Conservation (phyloP, 37 sponge, comb jelly and placozoan species). For the Spongia lamella region DNA sequence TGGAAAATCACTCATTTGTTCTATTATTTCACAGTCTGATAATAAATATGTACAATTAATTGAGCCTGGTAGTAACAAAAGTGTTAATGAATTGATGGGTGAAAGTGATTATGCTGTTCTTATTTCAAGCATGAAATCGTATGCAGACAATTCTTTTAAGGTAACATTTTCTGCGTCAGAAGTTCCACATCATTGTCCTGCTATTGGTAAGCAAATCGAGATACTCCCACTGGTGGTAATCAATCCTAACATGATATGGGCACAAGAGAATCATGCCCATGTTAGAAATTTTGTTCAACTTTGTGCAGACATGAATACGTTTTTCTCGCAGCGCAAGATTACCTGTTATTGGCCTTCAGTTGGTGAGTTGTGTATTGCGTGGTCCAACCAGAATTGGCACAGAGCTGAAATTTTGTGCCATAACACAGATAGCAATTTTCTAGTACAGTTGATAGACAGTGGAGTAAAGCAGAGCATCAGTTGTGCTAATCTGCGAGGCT, state of each 20-base stretch:
- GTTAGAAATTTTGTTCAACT: slow-evolving; percentile 24
- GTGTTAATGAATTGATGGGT: neutral
- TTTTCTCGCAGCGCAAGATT: neutral
- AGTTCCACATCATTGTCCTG: slow-evolving; percentile 18
- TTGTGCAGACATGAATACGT: slow-evolving; percentile 39
- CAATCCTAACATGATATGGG: slow-evolving; percentile 62
- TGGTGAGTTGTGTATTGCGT: slow-evolving; percentile 64
- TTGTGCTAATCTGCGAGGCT: slow-evolving; percentile 18
- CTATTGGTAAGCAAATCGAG: neutral
- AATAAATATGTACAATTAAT: neutral
- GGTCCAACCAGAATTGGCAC: slow-evolving; percentile 49
- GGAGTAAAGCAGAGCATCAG: slow-evolving; percentile 47
- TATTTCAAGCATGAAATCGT: neutral
- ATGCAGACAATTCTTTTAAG: neutral
- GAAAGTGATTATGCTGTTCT: slow-evolving; percentile 13
- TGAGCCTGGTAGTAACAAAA: neutral
- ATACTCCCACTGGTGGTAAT: slow-evolving; percentile 50
- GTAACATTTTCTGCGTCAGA: no score
- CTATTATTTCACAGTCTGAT: neutral
- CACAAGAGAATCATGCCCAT: slow-evolving; percentile 39
- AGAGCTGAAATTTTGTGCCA: slow-evolving; percentile 1
- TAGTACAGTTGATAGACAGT: slow-evolving; percentile 53
- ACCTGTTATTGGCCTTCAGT: neutral
- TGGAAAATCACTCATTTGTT: neutral
- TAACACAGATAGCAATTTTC: slow-evolving; percentile 39